Base-by-base conservation (phyloP, 92 coral and sea anemone genomes). In the Epizoanthus ramosus region DNA sequence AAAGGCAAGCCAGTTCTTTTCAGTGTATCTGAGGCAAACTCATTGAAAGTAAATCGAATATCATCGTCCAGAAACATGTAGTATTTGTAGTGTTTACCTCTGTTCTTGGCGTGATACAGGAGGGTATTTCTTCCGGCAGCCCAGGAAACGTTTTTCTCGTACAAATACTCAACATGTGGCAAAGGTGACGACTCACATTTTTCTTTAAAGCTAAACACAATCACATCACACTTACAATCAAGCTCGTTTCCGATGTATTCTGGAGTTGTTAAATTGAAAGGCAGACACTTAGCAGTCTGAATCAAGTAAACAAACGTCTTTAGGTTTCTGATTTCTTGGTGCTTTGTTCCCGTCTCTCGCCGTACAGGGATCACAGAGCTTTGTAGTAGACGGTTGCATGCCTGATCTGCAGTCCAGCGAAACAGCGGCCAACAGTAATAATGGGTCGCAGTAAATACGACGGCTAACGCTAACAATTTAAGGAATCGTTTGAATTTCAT, bases 151-250 rank as follows among this genome's bases (percentile, higher is more conserved):
- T 60, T 59, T 6, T 24, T 50, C 17, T n/a, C 17, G 37, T 33
- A 17, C 37, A 83, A 37, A 73, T 83, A 83, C 7, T 74, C 21
- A 7, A 73, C 13, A 25, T 83, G 86, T 18, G 56, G n/a, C 39
- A 75, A 33, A 5, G 18, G 31, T 10, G 69, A 14, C n/a, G 75
- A 56, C 12, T 72, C 56, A 14, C 86, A 83, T 45, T 83, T 39
- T 54, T 57, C 60, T 70, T 72, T 28, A 72, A 35, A 83, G 59
- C 86, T 83, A 33, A 83, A n/a, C 71, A 60, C 86, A 3, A 83
- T 71, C 3, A 71, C 80, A 19, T 83, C 86, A 39, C 86, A 83
- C 12, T 43, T 59, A 59, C 86, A 83, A 16, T 28, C 23, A 31
- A 6, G 9, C 25, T 43, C 59, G 19, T 53, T 63, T 17, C 80